phyloP scores from a whole-genome alignment of 2,797 vertebrate genomes.

The Coluber constrictor region DNA sequence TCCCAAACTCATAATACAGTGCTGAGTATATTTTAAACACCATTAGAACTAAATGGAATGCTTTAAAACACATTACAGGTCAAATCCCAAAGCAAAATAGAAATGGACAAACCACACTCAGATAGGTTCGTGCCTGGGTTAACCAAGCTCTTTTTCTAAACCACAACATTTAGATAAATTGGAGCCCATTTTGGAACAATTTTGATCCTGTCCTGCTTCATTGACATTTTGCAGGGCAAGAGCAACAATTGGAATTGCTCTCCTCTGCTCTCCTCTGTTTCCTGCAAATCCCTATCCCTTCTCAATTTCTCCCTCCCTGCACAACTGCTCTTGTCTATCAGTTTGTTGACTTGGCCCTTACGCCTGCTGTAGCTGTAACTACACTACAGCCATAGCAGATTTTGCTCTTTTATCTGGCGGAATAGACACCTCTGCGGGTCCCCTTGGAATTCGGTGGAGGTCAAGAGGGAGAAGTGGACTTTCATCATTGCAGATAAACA shows the following conservation, averaged over 20 bases:
- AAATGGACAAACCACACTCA: not conserved
- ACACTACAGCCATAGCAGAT: not conserved
- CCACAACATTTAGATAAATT: not conserved
- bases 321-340: not conserved
- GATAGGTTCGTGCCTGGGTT: not conserved
- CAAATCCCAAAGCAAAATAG: not conserved
- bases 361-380: not conserved
- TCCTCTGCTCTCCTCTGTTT: not conserved
- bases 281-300: not conserved
- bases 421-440: not conserved
- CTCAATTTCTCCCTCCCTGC: not conserved
- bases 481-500: not conserved
- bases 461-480: not conserved
- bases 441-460: not conserved
- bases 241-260: not conserved
- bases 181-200: not conserved
- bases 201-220: not conserved
- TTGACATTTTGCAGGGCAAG: not conserved
- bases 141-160: not conserved
- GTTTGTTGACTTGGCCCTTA: not conserved
- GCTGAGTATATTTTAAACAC: not conserved
- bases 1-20: not conserved
- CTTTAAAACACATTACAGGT: not conserved
- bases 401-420: not conserved
- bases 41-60: not conserved